A percentile compares a stretch with the other conserved stretches of the same genome.
Evolutionary conservation across 2,113 vertebrate species (phyloP).

Genomic region (Chionis minor): DNA sequence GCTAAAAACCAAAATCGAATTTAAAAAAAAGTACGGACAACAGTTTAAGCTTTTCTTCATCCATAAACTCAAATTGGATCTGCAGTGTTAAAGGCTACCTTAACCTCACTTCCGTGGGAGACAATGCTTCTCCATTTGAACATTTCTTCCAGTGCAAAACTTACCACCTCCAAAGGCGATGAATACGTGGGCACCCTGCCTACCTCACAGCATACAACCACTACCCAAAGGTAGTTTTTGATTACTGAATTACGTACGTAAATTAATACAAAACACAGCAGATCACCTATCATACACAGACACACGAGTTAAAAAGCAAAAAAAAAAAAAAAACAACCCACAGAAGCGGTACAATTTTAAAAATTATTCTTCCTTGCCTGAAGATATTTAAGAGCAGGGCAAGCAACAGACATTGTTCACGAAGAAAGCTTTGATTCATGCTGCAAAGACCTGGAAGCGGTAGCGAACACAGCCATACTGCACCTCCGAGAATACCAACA

Average conservation of each 20-base stretch:
- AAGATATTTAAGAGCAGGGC: neutral
- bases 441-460: neutral
- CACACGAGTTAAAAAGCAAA: neutral
- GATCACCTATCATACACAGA: neutral
- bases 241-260: neutral
- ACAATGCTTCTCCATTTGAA: neutral
- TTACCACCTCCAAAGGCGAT: fast-evolving
- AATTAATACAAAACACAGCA: neutral
- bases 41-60: neutral
- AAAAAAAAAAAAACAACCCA: neutral
- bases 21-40: fast-evolving
- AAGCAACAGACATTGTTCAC: neutral
- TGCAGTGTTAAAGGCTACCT: neutral
- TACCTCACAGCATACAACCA: neutral
- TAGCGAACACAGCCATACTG: fast-evolving
- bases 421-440: neutral
- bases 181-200: fast-evolving
- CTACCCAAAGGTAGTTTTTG: fast-evolving
- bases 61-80: neutral
- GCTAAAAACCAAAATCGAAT: too few relatives aligned
- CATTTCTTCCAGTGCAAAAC: neutral
- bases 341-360: neutral
- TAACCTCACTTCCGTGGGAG: fast-evolving
- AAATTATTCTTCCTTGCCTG: neutral
- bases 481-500: neutral